Evolutionary conservation across 2,888 invertebrate species (phyloP).

Genomic region (Gortyna flavago): DNA sequence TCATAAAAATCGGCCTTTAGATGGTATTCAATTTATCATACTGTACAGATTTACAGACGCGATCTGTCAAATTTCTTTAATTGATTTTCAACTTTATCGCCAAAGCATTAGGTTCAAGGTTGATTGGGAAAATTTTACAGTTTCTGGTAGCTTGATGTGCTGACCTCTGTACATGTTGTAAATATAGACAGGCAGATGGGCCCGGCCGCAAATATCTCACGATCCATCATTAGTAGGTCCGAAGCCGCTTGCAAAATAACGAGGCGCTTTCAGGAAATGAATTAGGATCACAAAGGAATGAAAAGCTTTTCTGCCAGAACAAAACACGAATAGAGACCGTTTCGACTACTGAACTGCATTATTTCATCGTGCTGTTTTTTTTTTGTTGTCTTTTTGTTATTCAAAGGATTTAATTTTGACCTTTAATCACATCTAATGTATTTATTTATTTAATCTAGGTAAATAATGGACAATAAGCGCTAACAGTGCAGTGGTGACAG

Average conservation of each 20-base stretch:
- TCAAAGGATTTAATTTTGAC: background rate
- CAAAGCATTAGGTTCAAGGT: no score
- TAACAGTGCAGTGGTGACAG: no score
- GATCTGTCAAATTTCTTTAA: no score
- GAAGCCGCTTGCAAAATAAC: conserved; percentile 47
- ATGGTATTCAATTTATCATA: background rate
- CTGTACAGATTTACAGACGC: no score
- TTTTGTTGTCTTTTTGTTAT: background rate
- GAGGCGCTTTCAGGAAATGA: conserved; percentile 56
- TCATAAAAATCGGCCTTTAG: background rate
- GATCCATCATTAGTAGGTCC: conserved; percentile 66
- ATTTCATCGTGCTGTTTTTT: background rate
- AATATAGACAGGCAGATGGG: conserved; percentile 92
- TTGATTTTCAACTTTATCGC: no score
- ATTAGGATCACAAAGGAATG: conserved; percentile 57
- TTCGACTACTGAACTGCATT: background rate
- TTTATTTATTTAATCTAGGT: background rate
- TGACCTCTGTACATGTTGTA: no score
- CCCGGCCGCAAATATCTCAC: conserved; percentile 87
- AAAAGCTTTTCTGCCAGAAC: background rate
- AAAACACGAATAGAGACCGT: background rate
- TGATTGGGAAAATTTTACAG: no score
- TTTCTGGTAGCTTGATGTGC: no score
- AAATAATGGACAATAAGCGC: background rate
- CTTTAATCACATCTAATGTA: background rate